Evolutionary conservation across 2,113 vertebrate genomes (phyloP).

Genomic region (Urocitellus parryii): DNA sequence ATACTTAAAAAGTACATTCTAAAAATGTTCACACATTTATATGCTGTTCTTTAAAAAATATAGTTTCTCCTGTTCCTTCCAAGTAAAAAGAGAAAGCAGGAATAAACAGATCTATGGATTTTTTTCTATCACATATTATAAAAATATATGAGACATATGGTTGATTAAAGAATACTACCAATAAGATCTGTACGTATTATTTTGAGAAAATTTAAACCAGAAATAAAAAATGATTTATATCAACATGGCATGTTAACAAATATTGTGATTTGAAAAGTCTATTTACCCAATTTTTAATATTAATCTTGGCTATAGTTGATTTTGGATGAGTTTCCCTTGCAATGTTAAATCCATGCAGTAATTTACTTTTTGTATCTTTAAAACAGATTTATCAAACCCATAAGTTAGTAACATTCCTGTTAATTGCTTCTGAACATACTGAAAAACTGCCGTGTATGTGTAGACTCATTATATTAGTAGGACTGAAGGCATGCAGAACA

Average conservation of each 20-base stretch:
- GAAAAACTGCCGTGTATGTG: constrained; percentile 69
- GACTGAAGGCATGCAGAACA: constrained; percentile 33
- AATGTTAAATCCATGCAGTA: not conserved
- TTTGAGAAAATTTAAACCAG: constrained; percentile 35
- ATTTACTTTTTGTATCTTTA: constrained; percentile 50
- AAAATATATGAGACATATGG: not conserved
- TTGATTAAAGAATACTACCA: constrained; percentile 13
- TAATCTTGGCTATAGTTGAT: constrained; percentile 25
- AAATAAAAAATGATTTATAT: constrained; percentile 3
- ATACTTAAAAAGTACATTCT: not conserved
- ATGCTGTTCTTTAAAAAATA: constrained; percentile 40
- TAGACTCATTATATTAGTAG: constrained; percentile 56
- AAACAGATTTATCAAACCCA: constrained; percentile 57
- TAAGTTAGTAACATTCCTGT: constrained; percentile 63
- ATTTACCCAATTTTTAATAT: constrained; percentile 8
- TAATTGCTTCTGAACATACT: constrained; percentile 69
- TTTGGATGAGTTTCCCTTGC: constrained; percentile 22
- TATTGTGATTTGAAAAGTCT: constrained; percentile 21
- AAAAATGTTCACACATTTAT: not conserved
- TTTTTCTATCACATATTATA: not conserved
- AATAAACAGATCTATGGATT: not conserved
- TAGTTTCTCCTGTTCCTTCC: not conserved
- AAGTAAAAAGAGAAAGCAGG: constrained; percentile 8
- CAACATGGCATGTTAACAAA: not conserved
- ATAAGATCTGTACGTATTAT: not conserved